Evolutionary conservation across 2,113 vertebrate species (phyloP), one percentile per base, ranked within the genome.

Genomic region (Scophthalmus maximus): DNA sequence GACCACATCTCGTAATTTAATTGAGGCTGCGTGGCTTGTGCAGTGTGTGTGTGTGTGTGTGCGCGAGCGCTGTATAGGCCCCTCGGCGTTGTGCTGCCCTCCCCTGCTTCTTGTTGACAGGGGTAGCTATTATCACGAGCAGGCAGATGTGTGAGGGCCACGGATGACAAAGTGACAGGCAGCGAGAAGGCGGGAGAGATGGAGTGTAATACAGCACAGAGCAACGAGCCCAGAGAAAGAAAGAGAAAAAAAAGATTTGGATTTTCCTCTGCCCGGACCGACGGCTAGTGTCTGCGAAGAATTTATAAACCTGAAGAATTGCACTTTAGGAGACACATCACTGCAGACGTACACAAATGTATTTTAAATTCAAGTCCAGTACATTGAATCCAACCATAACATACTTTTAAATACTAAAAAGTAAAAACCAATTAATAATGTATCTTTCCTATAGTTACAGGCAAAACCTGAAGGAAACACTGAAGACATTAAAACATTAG

Each of bases 1-100:
- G 60, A 69, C 79, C n/a, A 78, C 51, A 29, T 77, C 79, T 78
- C 83, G 79, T 85, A 52, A 87, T 88, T 85, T 82, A 82, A 90
- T 78, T 82, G 81, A 78, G 42, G 18, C 42, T 40, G 42, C 42
- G 2, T 20, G 18, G 38, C 67, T 61, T 17, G 47, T 60, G 67
- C 59, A 27, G 70, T 55, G 61, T 51, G 56, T 55, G 60, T 64
- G 26, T 61, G 20, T 51, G 73, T 62, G 72, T 65, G 27, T 61
- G 20, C 44, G 73, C 59, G 72, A 59, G 67, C 58, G 50, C 3
- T 4, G 38, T 10, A 10, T 12, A 58, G 44, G 40, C 68, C 76
- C 76, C 30, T 70, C 27, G 3, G 76, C 15, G n/a, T 66, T 78
- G 42, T 52, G 71, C 40, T 82, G 79, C 72, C 77, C 83, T 65